Base-by-base conservation (phyloP, 2,797 vertebrate species). In the Phalloptychus januarius region DNA sequence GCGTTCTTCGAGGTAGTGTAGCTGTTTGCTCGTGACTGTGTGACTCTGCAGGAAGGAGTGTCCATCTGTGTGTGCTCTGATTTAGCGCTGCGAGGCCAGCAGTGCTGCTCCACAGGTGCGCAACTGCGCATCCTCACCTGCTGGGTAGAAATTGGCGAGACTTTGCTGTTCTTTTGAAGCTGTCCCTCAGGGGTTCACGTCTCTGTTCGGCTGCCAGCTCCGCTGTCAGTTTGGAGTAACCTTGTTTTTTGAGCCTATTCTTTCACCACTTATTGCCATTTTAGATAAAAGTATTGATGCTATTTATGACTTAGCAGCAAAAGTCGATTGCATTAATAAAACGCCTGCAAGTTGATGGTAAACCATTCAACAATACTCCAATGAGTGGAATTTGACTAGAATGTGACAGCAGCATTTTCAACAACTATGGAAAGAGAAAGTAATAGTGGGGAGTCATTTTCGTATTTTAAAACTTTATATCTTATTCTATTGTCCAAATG, bases 81-180 rank as follows among this genome's bases (percentile, higher is more conserved):
- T 86, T 83, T 61, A 78, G 84, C 74, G 83, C 85, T n/a, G 54
- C 6, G 80, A 83, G 74, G 79, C 83, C 44, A 71, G 69, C 50
- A 44, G 15, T 44, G 65, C 63, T 3, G 79, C 87, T 89, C 86
- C 75, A 85, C 92, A 91, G 89, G 91, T 88, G 89, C 78, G 63
- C 83, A 89, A 86, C 86, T 48, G 71, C 79, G 83, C 72, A 89
- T 88, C 84, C 76, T 70, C 81, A 83, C 82, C 83, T 46, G 82
- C 85, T 71, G 74, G 80, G 79, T 8, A 5, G 78, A 78, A 85
- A 89, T 65, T 50, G 74, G 56, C 77, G 74, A 80, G 75, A 80
- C 86, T 89, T 86, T 76, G 18, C 18, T 23, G 79, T 81, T 87
- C 80, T 87, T 87, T 80, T 67, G 42, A 88, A 67, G 54, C 8